These are phyloP conservation scores for Cotesia chilonis DNA, from an alignment of 1,140 invertebrate genomes.

Conservation along the genomic window DNA sequence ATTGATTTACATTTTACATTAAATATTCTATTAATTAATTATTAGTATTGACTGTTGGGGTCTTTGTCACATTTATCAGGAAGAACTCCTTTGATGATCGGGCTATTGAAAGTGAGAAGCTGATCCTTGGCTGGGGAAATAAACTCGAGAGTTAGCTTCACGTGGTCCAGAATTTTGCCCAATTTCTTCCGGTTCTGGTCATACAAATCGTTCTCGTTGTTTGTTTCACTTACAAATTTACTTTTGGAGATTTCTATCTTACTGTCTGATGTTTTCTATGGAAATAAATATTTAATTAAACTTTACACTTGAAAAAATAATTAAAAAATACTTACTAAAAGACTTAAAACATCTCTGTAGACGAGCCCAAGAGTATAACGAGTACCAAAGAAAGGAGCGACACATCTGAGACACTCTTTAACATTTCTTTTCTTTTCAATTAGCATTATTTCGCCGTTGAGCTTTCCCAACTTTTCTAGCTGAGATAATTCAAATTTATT, in stretches of 20 bases:
- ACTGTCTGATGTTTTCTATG: constrained; percentile 42
- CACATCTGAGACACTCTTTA: constrained; percentile 46
- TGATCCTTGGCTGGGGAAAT: constrained; percentile 25
- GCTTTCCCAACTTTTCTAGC: constrained; percentile 38
- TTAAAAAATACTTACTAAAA: constrained; percentile 38
- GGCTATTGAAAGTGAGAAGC: constrained; percentile 17
- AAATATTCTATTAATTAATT: no score
- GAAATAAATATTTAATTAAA: constrained; percentile 24
- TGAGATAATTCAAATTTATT: constrained; percentile 43
- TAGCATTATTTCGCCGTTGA: constrained; percentile 39
- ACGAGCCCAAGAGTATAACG: constrained; percentile 35
- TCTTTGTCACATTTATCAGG: constrained; percentile 1
- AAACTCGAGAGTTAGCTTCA: constrained; percentile 43
- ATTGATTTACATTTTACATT: no score
- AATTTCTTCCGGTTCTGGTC: constrained; percentile 41
- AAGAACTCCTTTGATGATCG: constrained; percentile 16
- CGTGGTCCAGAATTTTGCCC: constrained; percentile 42
- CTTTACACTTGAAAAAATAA: constrained; percentile 25
- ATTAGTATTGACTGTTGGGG: not conserved
- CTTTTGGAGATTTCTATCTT: constrained; percentile 43
- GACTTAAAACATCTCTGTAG: constrained; percentile 33
- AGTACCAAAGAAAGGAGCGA: constrained; percentile 42
- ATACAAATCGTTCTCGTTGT: constrained; percentile 44
- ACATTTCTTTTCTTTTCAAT: constrained; percentile 49
- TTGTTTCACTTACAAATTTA: constrained; percentile 44